Conservation (phyloP, 2,888 invertebrate genomes). For the Melipona bicolor region DNA sequence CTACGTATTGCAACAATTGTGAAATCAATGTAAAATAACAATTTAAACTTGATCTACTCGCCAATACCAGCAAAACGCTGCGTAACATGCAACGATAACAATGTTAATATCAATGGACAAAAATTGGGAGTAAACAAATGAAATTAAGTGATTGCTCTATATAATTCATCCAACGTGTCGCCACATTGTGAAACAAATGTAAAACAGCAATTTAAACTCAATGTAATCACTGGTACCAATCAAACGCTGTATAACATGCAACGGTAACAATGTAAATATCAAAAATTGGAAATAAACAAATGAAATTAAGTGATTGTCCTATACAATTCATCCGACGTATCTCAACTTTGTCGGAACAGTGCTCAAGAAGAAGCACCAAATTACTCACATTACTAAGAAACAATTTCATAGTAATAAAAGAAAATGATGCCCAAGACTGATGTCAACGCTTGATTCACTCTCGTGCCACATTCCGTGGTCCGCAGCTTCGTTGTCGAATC, state of each 20-base stretch:
- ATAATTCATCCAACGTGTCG: neutral
- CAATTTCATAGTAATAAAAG: no score
- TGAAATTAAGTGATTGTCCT: neutral
- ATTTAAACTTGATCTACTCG: neutral
- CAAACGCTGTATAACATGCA: neutral
- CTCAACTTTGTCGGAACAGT: no score
- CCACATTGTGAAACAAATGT: neutral
- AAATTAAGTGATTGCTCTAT: neutral
- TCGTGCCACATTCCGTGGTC: neutral
- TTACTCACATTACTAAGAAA: no score
- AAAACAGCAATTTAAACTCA: neutral
- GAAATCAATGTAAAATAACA: neutral
- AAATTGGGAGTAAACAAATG: neutral
- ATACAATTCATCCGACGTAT: no score
- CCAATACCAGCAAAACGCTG: neutral
- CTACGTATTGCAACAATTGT: neutral
- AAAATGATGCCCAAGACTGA: neutral
- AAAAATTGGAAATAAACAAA: neutral
- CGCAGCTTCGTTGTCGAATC: conserved; percentile 30
- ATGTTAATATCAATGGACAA: neutral
- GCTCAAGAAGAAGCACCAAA: no score
- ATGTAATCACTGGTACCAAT: neutral
- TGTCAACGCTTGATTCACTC: neutral
- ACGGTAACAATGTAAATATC: neutral
- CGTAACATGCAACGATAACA: neutral